Base-by-base conservation (phyloP, 2,888 invertebrate species). In the Anthophora plumipes region DNA sequence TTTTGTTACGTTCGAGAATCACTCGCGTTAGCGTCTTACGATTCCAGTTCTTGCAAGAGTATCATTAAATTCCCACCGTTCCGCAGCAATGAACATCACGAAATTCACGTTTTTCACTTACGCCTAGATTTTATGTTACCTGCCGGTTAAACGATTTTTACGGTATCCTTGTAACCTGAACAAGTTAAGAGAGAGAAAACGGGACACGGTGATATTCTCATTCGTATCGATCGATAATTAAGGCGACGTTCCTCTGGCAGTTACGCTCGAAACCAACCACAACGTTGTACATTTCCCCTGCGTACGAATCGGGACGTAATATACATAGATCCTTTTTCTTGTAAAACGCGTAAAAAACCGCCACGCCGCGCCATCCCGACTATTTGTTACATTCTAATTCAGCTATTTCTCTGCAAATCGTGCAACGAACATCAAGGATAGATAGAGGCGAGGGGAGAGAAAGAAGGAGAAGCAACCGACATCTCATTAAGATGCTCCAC, bases 401-500 rank as follows among this genome's bases (percentile, higher is more conserved):
- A 14, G 7, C 8, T 31, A 59, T 57, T 50, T 31, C 59, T 64
- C 63, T 67, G 57, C 57, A 57, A 67, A 67, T 74, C 68, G 68
- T 41, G 25, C 11, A n/a, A 20, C 12, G 25, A 7, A 17, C 17
- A 25, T 25, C 41, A 61, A 69, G 72, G 59, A 55, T 17, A 59
- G 20, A 22, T 37, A 41, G 4, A 1, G 41, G 2, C 6, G 50
- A 25, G 12, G 6, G 11, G 20, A 7, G 39, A 41, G 17, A 31
- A 11, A 57, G 71, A 17, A 46, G 25, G 41, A 48, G 37, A 25
- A 52, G 59, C 57, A 25, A 79, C 78, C 83, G 84, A 85, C 88
- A 81, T 90, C 91, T 92, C 92, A 90, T 92, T 92, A 92, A 91
- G 88, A 85, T 88, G 76, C 87, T 84, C 80, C 87, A 85, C 84